Percentiles rank a stretch among this genome's conserved stretches.
These are phyloP conservation scores for Beroe forskalii DNA, from an alignment of 37 sponge, comb jelly and placozoan genomes.

Conservation along the genomic window DNA sequence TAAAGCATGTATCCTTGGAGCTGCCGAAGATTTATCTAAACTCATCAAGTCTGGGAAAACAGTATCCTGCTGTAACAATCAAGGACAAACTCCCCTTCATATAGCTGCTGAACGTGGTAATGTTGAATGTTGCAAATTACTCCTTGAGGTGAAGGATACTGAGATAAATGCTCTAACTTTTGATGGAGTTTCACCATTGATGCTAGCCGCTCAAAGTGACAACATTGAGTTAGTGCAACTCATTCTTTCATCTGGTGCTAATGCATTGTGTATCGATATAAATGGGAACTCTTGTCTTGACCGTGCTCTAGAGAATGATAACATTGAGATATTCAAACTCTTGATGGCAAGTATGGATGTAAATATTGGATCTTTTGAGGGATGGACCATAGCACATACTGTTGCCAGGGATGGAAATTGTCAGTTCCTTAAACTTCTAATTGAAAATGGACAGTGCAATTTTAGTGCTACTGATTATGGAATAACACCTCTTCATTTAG, in stretches of 20 bases:
- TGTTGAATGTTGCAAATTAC: slow-evolving; percentile 3
- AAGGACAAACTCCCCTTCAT: slow-evolving; percentile 36
- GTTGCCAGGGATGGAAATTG: not conserved
- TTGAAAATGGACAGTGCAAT: not conserved
- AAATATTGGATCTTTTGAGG: slow-evolving; percentile 44
- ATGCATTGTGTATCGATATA: not conserved
- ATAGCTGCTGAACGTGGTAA: slow-evolving; percentile 48
- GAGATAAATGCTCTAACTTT: not conserved
- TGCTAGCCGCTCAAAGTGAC: slow-evolving; percentile 9
- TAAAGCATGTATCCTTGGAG: slow-evolving; percentile 25
- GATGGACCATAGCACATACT: slow-evolving; percentile 55
- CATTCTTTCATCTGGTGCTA: not conserved
- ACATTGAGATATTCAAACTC: not conserved
- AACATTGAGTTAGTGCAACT: not conserved
- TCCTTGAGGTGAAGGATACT: not conserved
- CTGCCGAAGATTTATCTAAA: not conserved
- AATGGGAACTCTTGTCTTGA: slow-evolving; percentile 41
- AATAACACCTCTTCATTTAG: slow-evolving; percentile 39
- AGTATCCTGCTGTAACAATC: not conserved
- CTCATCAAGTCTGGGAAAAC: not conserved
- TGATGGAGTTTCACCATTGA: slow-evolving; percentile 8
- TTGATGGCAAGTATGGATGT: not conserved
- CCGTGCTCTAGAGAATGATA: slow-evolving; percentile 41
- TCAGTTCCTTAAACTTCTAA: not conserved
- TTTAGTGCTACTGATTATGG: slow-evolving; percentile 57